A percentile compares a stretch with the other conserved stretches of the same genome.
Evolutionary conservation across 2,888 invertebrate genomes (phyloP).

Genomic region (Cheilosia grossa): DNA sequence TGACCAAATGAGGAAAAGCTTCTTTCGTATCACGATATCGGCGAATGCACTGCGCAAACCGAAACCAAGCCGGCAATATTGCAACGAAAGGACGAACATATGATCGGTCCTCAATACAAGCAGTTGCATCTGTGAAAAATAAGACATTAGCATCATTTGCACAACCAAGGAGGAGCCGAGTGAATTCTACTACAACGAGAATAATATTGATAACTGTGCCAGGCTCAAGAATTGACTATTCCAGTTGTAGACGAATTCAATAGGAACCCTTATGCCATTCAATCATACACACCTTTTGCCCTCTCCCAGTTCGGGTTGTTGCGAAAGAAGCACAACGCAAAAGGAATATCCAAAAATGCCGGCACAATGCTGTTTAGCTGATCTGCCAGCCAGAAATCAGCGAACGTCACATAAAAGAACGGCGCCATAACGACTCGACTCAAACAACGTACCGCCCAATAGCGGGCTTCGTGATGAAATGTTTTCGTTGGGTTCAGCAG

Average conservation of each 20-base stretch:
- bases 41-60: constrained; percentile 92
- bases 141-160: neutral
- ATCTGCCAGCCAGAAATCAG: constrained; percentile 94
- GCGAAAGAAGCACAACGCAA: constrained; percentile 90
- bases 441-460: constrained; percentile 87
- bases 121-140: constrained; percentile 82
- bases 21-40: constrained; percentile 92
- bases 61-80: constrained; percentile 92
- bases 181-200: too few species aligned
- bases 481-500: constrained; percentile 90
- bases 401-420: constrained; percentile 91
- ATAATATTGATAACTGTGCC: too few species aligned
- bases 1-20: constrained; percentile 91
- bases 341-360: constrained; percentile 91
- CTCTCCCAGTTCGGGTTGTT: constrained; percentile 86
- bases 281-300: constrained; percentile 79
- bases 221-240: too few species aligned
- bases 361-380: constrained; percentile 91
- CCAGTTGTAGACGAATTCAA: neutral
- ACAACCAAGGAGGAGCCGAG: too few species aligned
- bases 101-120: constrained; percentile 84
- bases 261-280: neutral
- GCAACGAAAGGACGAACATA: constrained; percentile 87
- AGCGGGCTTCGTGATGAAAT: constrained; percentile 89
- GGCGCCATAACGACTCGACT: constrained; percentile 89